A percentile compares a stretch with the other conserved stretches of the same genome.
These are phyloP conservation scores for cattle (Bos taurus) DNA, from an alignment of 2,113 vertebrate species.

Conservation along the genomic window ARS-UCD2.0 NC_037328.1:67800001-67800500, in stretches of 20 bases:
- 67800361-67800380: background rate
- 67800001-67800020: background rate
- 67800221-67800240: background rate
- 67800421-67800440: background rate
- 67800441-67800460: background rate
- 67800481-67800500: background rate
- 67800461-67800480: background rate
- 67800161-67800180: background rate
- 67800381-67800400: background rate
- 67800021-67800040: background rate
- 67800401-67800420: background rate
- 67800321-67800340: background rate
- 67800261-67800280: background rate
- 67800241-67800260: background rate
- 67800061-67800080: background rate
- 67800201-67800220: background rate
- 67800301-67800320: background rate
- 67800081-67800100: background rate
- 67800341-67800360: background rate
- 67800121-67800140: background rate
- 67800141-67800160: background rate
- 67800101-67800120: background rate
- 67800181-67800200: background rate
- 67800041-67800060: background rate
- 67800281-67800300: background rate